A percentile compares a stretch with the other conserved stretches of the same genome.
phyloP scores from a whole-genome alignment of 37 sponge, comb jelly and placozoan species.

The Halisarca cf. caerulea region DNA sequence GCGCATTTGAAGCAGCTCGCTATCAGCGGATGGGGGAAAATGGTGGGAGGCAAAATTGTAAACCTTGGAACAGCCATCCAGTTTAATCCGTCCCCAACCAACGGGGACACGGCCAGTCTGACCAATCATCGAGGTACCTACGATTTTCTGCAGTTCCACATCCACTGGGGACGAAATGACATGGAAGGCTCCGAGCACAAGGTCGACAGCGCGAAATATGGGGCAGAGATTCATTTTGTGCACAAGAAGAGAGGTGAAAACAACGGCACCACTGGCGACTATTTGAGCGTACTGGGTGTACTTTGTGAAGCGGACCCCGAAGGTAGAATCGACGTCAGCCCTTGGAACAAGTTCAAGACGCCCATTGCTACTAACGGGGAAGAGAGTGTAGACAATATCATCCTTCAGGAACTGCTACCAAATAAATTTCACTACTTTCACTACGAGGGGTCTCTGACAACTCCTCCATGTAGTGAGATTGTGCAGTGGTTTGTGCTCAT shows the following conservation, averaged over 20 bases:
- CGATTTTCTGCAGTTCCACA: slow-evolving; percentile 49
- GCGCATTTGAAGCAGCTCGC: neutral
- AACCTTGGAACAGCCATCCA: slow-evolving; percentile 13
- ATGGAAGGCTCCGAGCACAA: slow-evolving; percentile 54
- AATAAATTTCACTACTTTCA: slow-evolving; percentile 34
- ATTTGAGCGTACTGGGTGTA: slow-evolving; percentile 38
- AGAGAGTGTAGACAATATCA: neutral
- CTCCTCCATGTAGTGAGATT: slow-evolving; percentile 49
- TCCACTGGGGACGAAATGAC: slow-evolving; percentile 54
- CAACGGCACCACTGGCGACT: neutral
- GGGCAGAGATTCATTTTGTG: slow-evolving; percentile 57
- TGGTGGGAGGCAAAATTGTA: neutral
- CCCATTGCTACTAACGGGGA: neutral
- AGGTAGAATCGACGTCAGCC: neutral
- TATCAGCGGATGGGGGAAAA: neutral
- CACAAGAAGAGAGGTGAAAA: neutral
- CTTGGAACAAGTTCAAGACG: slow-evolving; percentile 18
- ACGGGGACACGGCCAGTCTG: neutral
- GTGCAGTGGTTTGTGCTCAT: slow-evolving; percentile 74
- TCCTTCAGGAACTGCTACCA: slow-evolving; percentile 34
- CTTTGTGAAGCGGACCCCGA: slow-evolving; percentile 5
- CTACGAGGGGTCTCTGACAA: slow-evolving; percentile 70
- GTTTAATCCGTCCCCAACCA: slow-evolving; percentile 2
- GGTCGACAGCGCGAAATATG: slow-evolving; percentile 11
- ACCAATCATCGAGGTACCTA: slow-evolving; percentile 45